These are phyloP conservation scores for Apteryx owenii DNA, from an alignment of 2,113 vertebrate species.

Conservation along the genomic window DNA sequence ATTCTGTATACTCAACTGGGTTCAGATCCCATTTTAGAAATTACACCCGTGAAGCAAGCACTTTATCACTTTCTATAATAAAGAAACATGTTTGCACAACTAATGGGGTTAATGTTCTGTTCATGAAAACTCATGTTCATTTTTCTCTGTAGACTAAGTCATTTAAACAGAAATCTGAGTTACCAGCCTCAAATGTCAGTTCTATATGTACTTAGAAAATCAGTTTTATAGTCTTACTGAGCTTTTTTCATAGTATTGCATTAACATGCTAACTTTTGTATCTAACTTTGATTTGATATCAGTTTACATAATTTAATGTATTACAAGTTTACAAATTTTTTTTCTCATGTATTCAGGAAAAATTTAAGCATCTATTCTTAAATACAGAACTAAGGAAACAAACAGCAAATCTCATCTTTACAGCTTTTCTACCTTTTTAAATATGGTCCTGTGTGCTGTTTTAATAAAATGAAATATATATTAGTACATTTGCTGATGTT, in stretches of 20 bases:
- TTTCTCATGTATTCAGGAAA: not conserved
- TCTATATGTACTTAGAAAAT: not conserved
- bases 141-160: not conserved
- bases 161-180: not conserved
- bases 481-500: not conserved
- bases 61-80: conserved; percentile 11
- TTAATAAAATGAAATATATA: not conserved
- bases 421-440: not conserved
- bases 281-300: not conserved
- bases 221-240: not conserved
- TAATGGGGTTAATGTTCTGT: conserved; percentile 59
- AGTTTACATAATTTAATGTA: not conserved
- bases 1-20: conserved; percentile 29
- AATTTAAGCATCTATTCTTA: not conserved
- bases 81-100: conserved; percentile 52
- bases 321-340: not conserved
- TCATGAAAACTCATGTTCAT: not conserved
- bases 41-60: conserved; percentile 6
- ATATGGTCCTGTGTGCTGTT: not conserved
- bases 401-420: not conserved
- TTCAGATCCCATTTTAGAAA: conserved; percentile 56
- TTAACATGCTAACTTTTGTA: not conserved
- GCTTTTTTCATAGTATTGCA: not conserved
- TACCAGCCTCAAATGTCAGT: not conserved
- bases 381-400: not conserved